Evolutionary conservation across 2,113 vertebrate species (phyloP), one percentile per base, ranked within the genome.

Genomic region (Sigmodon hispidus): DNA sequence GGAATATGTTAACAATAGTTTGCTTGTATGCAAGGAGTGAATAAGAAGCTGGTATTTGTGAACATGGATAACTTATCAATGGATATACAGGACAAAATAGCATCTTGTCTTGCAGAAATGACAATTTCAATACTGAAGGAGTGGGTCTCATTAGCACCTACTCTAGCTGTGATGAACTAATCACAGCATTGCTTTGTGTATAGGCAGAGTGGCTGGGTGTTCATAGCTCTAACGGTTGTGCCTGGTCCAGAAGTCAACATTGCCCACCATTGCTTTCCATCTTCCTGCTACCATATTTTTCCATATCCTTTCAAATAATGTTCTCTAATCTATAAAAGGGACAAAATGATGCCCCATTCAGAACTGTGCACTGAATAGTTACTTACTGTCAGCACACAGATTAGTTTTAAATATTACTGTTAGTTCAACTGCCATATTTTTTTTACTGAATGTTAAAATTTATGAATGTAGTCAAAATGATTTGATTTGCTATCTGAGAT

Each of bases 381-480:
- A 84, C 59, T 48, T 65, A 65, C 65, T 34, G 29, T 85, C 16
- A 65, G 8, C 8, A 48, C 22, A 48, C 9, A 65, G 4, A 48
- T 65, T 65, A n/a, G 0, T 52, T 70, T 55, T 69, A 48, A 70
- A 70, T 52, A n/a, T 86, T 89, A 84, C 57, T 63, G 80, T 76
- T 86, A 24, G 17, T 81, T 95, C 26, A 76, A 1, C 50, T 31
- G 3, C 5, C 24, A 90, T 85, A 93, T 79, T 94, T 40, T 70
- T 75, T 59, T 63, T 36, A 79, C 3, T 63, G 17, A 91, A 95
- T 91, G 36, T 89, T 90, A 89, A 96, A 92, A 67, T 86, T 77
- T 65, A 73, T n/a, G 26, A 73, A 17, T 85, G 45, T 57, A 87
- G 43, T 96, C 90, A 93, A 94, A 95, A 92, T 77, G 43, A 85